Conservation (phyloP, 1,140 invertebrate genomes). For the Sycobia sp. region DNA sequence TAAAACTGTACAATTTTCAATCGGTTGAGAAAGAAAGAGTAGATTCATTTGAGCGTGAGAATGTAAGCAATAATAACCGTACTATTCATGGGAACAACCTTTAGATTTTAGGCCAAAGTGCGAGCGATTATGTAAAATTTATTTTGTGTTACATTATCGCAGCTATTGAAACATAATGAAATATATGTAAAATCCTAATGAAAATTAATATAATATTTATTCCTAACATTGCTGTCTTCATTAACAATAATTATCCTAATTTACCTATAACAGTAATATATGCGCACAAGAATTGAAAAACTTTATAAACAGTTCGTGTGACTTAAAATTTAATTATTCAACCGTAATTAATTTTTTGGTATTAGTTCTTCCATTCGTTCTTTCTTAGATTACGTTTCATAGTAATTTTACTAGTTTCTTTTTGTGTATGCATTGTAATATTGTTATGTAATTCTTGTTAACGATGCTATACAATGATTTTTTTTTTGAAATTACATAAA, state of each 20-base stretch:
- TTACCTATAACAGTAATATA: slow-evolving; percentile 4
- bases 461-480: no score
- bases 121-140: slow-evolving; percentile 8
- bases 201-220: slow-evolving; percentile 8
- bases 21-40: not conserved
- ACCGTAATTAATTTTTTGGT: slow-evolving; percentile 19
- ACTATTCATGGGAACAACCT: slow-evolving; percentile 26
- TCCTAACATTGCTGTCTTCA: no score
- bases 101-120: slow-evolving; percentile 15
- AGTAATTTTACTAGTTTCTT: slow-evolving; percentile 16
- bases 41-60: slow-evolving; percentile 8
- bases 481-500: no score
- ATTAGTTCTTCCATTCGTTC: slow-evolving; percentile 2
- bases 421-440: slow-evolving; percentile 5
- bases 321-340: slow-evolving; percentile 5
- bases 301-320: slow-evolving; percentile 5
- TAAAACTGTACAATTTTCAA: slow-evolving; percentile 1
- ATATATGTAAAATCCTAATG: slow-evolving; percentile 7
- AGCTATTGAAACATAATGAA: slow-evolving; percentile 6
- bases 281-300: slow-evolving; percentile 18
- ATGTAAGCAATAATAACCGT: slow-evolving; percentile 25
- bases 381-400: slow-evolving; percentile 6
- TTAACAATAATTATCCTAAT: slow-evolving; percentile 6
- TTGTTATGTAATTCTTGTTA: no score
- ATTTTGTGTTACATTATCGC: slow-evolving; percentile 8